Evolutionary conservation across 1,140 invertebrate genomes (phyloP).

Genomic region (Megalopta genalis): DNA sequence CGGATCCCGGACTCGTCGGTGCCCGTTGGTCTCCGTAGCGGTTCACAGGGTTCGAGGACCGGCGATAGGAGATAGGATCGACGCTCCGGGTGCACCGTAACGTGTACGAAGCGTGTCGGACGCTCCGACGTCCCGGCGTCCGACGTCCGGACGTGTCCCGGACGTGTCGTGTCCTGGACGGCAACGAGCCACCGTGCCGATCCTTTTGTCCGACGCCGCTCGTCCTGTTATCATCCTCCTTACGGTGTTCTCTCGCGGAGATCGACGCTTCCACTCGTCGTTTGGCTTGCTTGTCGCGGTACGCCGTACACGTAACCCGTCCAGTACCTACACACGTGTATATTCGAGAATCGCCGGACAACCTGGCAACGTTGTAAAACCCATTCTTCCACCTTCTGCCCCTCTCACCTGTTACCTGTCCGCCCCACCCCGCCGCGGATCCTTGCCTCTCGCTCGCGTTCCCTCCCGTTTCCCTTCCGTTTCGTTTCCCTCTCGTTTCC

Average conservation of each 20-base stretch:
- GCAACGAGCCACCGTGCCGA: constrained; percentile 16
- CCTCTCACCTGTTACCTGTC: constrained; percentile 62
- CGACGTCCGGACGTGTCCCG: too few species aligned
- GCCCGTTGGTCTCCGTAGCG: background rate
- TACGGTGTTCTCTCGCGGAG: constrained; percentile 2
- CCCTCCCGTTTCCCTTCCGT: too few species aligned
- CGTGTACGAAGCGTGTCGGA: constrained; percentile 2
- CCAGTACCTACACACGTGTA: background rate
- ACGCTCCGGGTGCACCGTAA: background rate
- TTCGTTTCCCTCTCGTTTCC: too few species aligned
- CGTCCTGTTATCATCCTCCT: constrained; percentile 50
- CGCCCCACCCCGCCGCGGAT: background rate
- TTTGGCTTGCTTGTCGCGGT: background rate
- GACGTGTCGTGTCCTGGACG: background rate
- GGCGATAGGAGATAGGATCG: background rate
- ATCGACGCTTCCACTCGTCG: constrained; percentile 41
- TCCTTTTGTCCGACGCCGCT: constrained; percentile 33
- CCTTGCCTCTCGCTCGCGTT: background rate
- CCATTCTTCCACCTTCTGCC: constrained; percentile 53
- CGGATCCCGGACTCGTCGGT: background rate
- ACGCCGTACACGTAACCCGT: constrained; percentile 35
- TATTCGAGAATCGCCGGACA: constrained; percentile 41
- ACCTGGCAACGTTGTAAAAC: constrained; percentile 76
- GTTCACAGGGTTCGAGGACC: too few species aligned
- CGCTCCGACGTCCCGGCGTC: too few species aligned